A percentile compares a stretch with the other conserved stretches of the same genome.
Conservation (phyloP, 2,888 invertebrate genomes). For the Tribolium freemani region DNA sequence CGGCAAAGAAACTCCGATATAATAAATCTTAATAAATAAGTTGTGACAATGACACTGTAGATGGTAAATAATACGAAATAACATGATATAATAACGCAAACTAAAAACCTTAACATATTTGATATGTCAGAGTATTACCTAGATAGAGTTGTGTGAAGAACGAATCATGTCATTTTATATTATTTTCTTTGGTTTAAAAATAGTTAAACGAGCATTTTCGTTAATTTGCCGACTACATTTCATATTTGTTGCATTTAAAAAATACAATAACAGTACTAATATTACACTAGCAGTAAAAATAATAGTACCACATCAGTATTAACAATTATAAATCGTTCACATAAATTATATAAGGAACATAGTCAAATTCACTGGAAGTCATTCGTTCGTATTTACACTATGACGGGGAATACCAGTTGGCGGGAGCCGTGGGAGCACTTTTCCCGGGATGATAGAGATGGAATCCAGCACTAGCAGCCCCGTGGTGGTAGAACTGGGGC, state of each 20-base stretch:
- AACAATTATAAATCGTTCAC: slow-evolving; percentile 56
- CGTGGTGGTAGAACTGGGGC: slow-evolving; percentile 88
- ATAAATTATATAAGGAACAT: slow-evolving; percentile 50
- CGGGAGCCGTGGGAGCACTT: slow-evolving; percentile 67
- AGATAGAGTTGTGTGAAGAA: slow-evolving; percentile 2
- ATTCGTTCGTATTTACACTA: slow-evolving; percentile 59
- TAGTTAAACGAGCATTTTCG: slow-evolving; percentile 59
- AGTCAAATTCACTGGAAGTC: slow-evolving; percentile 46
- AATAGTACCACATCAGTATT: slow-evolving; percentile 55
- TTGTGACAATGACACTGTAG: slow-evolving; percentile 41
- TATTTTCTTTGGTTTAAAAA: slow-evolving; percentile 64
- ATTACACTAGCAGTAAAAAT: slow-evolving; percentile 57
- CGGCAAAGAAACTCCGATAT: slow-evolving; percentile 39
- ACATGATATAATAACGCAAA: slow-evolving; percentile 48
- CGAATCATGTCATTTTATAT: slow-evolving; percentile 58
- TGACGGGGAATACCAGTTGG: slow-evolving; percentile 68
- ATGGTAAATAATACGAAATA: slow-evolving; percentile 57
- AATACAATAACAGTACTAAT: slow-evolving; percentile 54
- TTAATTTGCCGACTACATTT: slow-evolving; percentile 55
- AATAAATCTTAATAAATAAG: slow-evolving; percentile 44
- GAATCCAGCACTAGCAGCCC: slow-evolving; percentile 74
- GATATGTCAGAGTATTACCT: slow-evolving; percentile 37
- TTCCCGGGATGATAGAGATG: slow-evolving; percentile 89
- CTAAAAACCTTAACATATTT: slow-evolving; percentile 38
- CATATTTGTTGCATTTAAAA: slow-evolving; percentile 51